Conservation (phyloP, 2,888 invertebrate species). For the Macaria liturata region DNA sequence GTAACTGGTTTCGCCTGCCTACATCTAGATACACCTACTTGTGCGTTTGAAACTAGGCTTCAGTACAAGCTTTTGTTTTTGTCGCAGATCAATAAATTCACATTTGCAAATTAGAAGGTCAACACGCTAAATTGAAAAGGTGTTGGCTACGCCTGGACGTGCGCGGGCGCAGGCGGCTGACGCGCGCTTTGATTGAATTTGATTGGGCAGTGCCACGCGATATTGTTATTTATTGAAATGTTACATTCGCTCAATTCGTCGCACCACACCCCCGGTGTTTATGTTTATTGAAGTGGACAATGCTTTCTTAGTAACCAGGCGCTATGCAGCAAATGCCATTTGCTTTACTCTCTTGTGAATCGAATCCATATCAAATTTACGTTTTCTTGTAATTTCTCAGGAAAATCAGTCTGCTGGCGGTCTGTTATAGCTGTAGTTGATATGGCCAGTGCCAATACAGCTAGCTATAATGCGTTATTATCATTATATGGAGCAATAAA, state of each 20-base stretch:
- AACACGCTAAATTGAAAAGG: slow-evolving; percentile 43
- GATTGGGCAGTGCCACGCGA: slow-evolving; percentile 51
- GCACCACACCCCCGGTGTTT: slow-evolving; percentile 32
- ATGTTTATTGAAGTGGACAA: background rate
- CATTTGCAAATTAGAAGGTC: slow-evolving; percentile 41
- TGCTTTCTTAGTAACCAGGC: background rate
- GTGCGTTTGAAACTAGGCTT: too few relatives aligned
- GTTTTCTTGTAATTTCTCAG: too few relatives aligned
- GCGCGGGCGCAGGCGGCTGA: slow-evolving; percentile 38
- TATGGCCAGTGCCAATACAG: too few relatives aligned
- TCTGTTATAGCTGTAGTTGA: too few relatives aligned
- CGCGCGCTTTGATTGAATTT: slow-evolving; percentile 51
- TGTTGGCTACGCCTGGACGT: slow-evolving; percentile 40
- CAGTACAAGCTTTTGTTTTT: slow-evolving; percentile 17
- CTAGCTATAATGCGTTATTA: too few relatives aligned
- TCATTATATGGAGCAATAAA: slow-evolving; percentile 1
- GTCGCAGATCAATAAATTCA: slow-evolving; percentile 25
- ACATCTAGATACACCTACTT: too few relatives aligned
- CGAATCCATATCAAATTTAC: too few relatives aligned
- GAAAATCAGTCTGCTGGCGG: too few relatives aligned
- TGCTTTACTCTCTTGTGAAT: too few relatives aligned
- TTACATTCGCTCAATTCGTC: slow-evolving; percentile 32
- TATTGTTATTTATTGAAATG: slow-evolving; percentile 47
- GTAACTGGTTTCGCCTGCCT: too few relatives aligned
- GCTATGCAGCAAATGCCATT: too few relatives aligned